A percentile compares a stretch with the other conserved stretches of the same genome.
These are phyloP conservation scores for Mus spicilegus DNA, from an alignment of 2,113 vertebrate species.

Conservation along the genomic window DNA sequence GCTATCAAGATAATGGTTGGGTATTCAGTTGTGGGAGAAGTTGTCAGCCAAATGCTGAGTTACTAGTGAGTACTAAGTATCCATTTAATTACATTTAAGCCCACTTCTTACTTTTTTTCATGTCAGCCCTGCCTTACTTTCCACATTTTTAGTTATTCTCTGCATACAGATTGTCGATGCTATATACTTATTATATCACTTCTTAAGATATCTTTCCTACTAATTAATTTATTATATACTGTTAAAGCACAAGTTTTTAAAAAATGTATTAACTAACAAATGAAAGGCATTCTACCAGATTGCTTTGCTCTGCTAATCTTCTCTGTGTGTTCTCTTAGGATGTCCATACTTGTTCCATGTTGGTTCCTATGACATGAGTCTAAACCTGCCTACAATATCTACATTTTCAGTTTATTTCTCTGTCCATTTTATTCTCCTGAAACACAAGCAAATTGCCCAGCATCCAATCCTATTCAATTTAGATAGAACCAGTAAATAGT, in stretches of 20 bases:
- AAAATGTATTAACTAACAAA: not conserved
- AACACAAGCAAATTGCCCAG: not conserved
- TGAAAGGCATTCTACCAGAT: not conserved
- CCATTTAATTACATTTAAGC: not conserved
- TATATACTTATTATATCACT: not conserved
- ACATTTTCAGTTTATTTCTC: not conserved
- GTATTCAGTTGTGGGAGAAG: conserved; percentile 59
- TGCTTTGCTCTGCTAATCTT: not conserved
- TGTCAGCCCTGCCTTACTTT: not conserved
- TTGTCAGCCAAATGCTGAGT: conserved; percentile 60
- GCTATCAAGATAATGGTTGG: conserved; percentile 67
- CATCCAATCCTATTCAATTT: not conserved
- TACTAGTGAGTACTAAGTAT: conserved; percentile 46
- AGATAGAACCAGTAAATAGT: not conserved
- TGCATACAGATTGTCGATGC: too few relatives aligned
- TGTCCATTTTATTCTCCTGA: not conserved
- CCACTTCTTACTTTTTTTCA: not conserved
- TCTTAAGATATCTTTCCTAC: not conserved
- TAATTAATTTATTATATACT: not conserved
- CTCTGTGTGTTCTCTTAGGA: not conserved
- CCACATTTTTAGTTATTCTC: not conserved
- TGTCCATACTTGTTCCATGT: not conserved
- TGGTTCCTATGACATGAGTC: not conserved
- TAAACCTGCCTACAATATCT: not conserved
- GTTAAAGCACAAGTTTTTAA: not conserved